Percentiles rank a stretch among this genome's conserved stretches.
Evolutionary conservation across 2,113 vertebrate genomes (phyloP).

Genomic region (Anarhynchus alexandrinus): DNA sequence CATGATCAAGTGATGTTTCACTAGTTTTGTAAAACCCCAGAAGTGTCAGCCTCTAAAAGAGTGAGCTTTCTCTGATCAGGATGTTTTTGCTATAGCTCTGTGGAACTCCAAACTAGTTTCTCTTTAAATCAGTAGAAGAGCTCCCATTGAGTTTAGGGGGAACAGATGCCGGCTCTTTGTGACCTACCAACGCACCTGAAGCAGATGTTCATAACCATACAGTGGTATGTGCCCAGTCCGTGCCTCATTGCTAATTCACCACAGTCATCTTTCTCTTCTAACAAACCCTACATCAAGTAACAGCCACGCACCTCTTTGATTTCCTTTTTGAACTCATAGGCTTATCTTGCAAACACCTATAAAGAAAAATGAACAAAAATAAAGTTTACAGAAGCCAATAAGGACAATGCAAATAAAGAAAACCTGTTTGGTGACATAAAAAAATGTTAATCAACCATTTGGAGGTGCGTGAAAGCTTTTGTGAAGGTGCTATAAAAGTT

Average conservation of each 20-base stretch:
- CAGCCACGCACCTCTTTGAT: background rate
- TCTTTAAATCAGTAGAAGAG: background rate
- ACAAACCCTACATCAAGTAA: background rate
- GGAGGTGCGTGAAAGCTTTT: background rate
- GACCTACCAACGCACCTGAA: background rate
- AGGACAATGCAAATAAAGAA: background rate
- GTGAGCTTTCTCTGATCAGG: background rate
- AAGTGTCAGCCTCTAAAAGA: background rate
- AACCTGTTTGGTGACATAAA: background rate
- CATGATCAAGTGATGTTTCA: background rate
- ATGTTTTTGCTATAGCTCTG: background rate
- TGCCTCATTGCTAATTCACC: background rate
- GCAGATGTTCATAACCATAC: background rate
- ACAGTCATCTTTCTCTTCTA: background rate
- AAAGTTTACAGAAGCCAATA: conserved; percentile 7
- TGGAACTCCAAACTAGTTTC: background rate
- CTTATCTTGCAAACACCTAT: conserved; percentile 12
- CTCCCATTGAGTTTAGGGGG: background rate
- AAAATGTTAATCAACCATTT: conserved; percentile 17
- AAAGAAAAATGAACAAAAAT: conserved; percentile 14
- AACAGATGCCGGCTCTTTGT: background rate
- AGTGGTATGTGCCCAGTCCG: background rate
- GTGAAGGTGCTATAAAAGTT: background rate
- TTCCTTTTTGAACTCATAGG: background rate
- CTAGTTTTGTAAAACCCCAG: background rate